These are phyloP conservation scores for Pterois miles DNA, from an alignment of 2,797 vertebrate genomes.

Conservation along the genomic window DNA sequence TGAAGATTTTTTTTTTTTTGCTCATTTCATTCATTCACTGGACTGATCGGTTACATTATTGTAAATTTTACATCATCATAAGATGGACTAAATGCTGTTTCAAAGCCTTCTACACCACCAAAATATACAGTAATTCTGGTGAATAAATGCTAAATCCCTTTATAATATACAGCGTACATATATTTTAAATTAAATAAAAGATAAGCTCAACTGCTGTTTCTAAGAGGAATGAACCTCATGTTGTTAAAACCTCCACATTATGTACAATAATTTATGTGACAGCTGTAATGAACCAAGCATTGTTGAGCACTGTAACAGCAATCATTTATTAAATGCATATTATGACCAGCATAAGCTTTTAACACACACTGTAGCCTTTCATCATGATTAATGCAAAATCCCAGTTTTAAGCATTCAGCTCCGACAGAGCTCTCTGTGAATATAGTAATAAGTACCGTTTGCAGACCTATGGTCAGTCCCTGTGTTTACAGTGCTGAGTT, in stretches of 20 bases:
- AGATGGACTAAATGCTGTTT: neutral
- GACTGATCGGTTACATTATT: neutral
- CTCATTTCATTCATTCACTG: neutral
- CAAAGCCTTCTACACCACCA: neutral
- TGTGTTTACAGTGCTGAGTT: conserved; percentile 31
- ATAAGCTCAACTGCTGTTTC: neutral
- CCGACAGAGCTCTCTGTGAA: conserved; percentile 46
- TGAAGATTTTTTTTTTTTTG: neutral
- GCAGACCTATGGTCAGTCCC: conserved; percentile 51
- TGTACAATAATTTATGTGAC: neutral
- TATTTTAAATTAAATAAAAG: too few species aligned
- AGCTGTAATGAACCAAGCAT: neutral
- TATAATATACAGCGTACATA: neutral
- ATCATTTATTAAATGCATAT: conserved; percentile 75
- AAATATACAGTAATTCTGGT: neutral
- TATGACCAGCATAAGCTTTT: conserved; percentile 87
- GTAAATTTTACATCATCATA: neutral
- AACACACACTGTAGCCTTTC: conserved; percentile 55
- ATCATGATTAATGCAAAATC: conserved; percentile 62
- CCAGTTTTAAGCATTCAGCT: conserved; percentile 56
- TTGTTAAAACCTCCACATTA: neutral
- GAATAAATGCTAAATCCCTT: neutral
- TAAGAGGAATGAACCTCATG: neutral
- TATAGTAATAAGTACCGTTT: conserved; percentile 55
- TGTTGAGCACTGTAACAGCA: conserved; percentile 42